A percentile compares a stretch with the other conserved stretches of the same genome.
Conservation (phyloP, 1,140 invertebrate genomes). For the Zaprionus inermis region DNA sequence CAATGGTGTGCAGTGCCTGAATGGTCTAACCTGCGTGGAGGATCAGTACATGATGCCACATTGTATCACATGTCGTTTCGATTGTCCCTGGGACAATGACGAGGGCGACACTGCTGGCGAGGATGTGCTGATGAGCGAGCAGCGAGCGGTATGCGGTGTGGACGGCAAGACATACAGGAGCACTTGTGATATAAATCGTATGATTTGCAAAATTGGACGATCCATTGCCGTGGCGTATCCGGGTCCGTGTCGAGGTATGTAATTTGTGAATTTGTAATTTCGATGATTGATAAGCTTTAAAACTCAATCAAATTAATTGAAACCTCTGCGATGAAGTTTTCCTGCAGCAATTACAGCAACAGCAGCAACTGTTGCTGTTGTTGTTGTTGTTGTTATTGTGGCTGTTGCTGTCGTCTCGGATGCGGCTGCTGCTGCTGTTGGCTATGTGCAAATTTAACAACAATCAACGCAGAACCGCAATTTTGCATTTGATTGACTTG, state of each 20-base stretch:
- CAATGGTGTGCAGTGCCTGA: constrained; percentile 91
- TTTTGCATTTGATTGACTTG: constrained; percentile 83
- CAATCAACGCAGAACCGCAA: constrained; percentile 80
- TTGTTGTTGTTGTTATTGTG: constrained; percentile 17
- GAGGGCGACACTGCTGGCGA: constrained; percentile 58
- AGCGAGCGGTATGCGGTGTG: constrained; percentile 91
- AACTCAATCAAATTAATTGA: constrained; percentile 75
- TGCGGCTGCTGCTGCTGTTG: constrained; percentile 26
- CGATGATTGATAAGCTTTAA: constrained; percentile 45
- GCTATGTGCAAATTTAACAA: constrained; percentile 75
- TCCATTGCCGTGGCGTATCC: constrained; percentile 94
- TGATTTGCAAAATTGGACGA: constrained; percentile 91
- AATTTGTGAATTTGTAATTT: constrained; percentile 25
- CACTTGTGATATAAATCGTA: constrained; percentile 92
- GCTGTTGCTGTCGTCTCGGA: constrained; percentile 24
- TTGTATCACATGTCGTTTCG: constrained; percentile 91
- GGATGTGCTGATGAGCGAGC: constrained; percentile 59
- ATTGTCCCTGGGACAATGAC: constrained; percentile 85
- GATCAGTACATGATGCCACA: constrained; percentile 94
- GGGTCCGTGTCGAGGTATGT: constrained; percentile 92
- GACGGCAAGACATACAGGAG: constrained; percentile 95
- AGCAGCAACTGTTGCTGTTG: constrained; percentile 26
- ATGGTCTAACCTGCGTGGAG: constrained; percentile 92
- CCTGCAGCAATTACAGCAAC: constrained; percentile 27
- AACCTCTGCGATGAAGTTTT: constrained; percentile 49